A percentile compares a stretch with the other conserved stretches of the same genome.
phyloP scores from a whole-genome alignment of 1,140 invertebrate species.

The Vanessa tameamea region DNA sequence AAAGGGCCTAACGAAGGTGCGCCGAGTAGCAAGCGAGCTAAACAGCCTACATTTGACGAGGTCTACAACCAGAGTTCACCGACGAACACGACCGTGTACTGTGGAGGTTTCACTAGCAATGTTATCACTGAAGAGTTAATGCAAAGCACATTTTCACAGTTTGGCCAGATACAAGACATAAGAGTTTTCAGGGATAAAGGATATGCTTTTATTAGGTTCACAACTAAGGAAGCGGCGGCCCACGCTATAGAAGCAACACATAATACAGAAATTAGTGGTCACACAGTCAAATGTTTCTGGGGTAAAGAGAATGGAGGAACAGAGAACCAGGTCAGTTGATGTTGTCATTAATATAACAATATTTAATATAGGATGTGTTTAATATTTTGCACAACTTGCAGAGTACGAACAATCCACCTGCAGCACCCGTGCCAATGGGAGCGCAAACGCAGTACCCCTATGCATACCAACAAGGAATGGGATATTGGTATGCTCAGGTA shows the following conservation, averaged over 20 bases:
- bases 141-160: conserved; percentile 96
- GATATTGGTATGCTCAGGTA: conserved; percentile 77
- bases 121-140: conserved; percentile 97
- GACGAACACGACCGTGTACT: conserved; percentile 99
- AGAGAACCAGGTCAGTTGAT: conserved; percentile 64
- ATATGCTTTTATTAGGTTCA: conserved; percentile 99
- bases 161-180: conserved; percentile 97
- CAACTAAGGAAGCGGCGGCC: conserved; percentile 97
- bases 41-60: conserved; percentile 85
- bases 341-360: background rate
- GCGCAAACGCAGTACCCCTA: conserved; percentile 74
- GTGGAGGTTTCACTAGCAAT: conserved; percentile 96
- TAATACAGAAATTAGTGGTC: conserved; percentile 97
- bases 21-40: conserved; percentile 79
- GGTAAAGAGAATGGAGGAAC: conserved; percentile 91
- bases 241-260: conserved; percentile 98
- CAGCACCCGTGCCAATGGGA: conserved; percentile 66
- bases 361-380: background rate
- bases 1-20: conserved; percentile 82
- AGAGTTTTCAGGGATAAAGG: conserved; percentile 99
- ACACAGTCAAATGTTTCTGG: conserved; percentile 99
- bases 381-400: conserved; percentile 45
- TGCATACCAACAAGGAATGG: conserved; percentile 75
- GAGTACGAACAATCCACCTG: conserved; percentile 67
- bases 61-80: conserved; percentile 98